phyloP scores from a whole-genome alignment of 2,888 invertebrate species.

The Adelognathus sp. region DNA sequence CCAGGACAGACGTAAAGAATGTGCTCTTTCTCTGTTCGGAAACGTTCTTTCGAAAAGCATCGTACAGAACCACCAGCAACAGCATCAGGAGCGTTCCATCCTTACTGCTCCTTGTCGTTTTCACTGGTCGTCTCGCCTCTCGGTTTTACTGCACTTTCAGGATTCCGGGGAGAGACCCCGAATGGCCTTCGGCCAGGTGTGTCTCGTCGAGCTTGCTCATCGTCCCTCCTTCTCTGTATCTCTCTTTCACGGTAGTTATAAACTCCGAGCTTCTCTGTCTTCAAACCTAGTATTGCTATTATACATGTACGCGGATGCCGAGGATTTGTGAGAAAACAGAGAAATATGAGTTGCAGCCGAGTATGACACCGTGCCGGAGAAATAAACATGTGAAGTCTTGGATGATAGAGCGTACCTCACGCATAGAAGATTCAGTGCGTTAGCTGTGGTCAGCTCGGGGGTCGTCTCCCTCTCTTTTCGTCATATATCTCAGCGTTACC shows the following conservation, averaged over 20 bases:
- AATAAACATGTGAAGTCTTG: not conserved
- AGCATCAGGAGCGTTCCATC: slow-evolving; percentile 33
- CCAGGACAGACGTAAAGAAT: slow-evolving; percentile 16
- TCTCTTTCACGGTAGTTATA: not conserved
- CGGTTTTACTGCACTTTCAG: slow-evolving; percentile 75
- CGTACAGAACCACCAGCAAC: not conserved
- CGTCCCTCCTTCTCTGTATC: not conserved
- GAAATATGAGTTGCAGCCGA: not conserved
- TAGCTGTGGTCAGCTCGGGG: slow-evolving; percentile 7
- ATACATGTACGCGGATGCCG: slow-evolving; percentile 35
- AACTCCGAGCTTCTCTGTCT: slow-evolving; percentile 7
- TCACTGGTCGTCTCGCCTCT: slow-evolving; percentile 67
- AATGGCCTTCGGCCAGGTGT: slow-evolving; percentile 76
- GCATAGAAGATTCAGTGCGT: slow-evolving; percentile 39
- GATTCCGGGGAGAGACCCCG: slow-evolving; percentile 67
- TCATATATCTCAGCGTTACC: slow-evolving; percentile 4
- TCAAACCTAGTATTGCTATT: slow-evolving; percentile 25
- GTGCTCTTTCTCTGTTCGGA: not conserved
- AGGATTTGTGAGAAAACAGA: not conserved
- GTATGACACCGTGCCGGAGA: not conserved
- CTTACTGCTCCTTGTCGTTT: slow-evolving; percentile 16
- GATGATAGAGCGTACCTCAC: not conserved
- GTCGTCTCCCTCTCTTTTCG: slow-evolving; percentile 7
- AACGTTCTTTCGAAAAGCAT: slow-evolving; percentile 36
- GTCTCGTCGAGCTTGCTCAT: slow-evolving; percentile 51